Conservation (phyloP, 2,888 invertebrate species). For the Ditula angustiorana region DNA sequence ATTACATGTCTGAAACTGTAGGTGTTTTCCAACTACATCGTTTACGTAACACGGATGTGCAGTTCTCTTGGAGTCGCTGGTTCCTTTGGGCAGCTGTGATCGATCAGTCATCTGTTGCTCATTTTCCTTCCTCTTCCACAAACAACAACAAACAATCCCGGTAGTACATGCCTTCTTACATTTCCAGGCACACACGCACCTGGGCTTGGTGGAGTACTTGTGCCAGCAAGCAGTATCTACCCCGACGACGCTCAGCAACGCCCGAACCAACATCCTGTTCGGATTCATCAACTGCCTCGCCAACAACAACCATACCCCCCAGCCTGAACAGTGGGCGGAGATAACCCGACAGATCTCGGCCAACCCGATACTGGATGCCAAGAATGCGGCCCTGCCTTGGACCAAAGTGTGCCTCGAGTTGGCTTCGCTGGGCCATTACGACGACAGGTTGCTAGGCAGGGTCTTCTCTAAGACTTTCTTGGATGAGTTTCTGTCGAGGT, state of each 20-base stretch:
- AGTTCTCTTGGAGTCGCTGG: too few relatives aligned
- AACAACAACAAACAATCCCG: too few relatives aligned
- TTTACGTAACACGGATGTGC: too few relatives aligned
- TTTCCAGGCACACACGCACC: slow-evolving; percentile 83
- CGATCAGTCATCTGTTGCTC: too few relatives aligned
- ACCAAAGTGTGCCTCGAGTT: slow-evolving; percentile 84
- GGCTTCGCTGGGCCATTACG: slow-evolving; percentile 85
- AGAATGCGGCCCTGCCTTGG: slow-evolving; percentile 78
- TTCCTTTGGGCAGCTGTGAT: too few relatives aligned
- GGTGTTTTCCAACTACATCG: too few relatives aligned
- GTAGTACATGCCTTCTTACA: too few relatives aligned
- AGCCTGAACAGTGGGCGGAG: slow-evolving; percentile 75
- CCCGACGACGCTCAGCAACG: slow-evolving; percentile 65
- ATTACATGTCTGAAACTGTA: too few relatives aligned
- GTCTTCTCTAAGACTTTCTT: slow-evolving; percentile 83
- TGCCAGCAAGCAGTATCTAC: slow-evolving; percentile 75
- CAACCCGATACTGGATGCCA: slow-evolving; percentile 68
- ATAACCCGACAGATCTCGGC: slow-evolving; percentile 72
- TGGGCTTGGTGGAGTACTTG: slow-evolving; percentile 85
- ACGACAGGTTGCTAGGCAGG: slow-evolving; percentile 77
- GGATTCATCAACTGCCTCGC: slow-evolving; percentile 84
- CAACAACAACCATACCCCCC: slow-evolving; percentile 86
- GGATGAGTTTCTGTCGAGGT: slow-evolving; percentile 62
- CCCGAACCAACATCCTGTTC: slow-evolving; percentile 72
- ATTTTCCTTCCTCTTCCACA: too few relatives aligned